Evolutionary conservation across 1,140 invertebrate genomes (phyloP).

Genomic region (Drosophila busckii): DNA sequence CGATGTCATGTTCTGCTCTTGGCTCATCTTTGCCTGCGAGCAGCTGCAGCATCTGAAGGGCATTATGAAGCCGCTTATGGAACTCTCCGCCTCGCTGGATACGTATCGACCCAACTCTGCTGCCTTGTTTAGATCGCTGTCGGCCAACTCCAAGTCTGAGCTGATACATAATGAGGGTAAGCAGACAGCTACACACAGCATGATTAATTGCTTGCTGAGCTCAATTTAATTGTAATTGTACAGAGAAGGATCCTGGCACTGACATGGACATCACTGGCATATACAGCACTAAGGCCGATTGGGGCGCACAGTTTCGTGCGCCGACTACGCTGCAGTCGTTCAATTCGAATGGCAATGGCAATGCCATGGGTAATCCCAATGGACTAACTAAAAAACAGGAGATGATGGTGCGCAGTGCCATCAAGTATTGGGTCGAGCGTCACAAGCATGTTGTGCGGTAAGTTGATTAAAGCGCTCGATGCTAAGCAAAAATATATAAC

Average conservation of each 20-base stretch:
- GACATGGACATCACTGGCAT: slow-evolving; percentile 85
- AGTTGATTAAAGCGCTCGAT: slow-evolving; percentile 41
- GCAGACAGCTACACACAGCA: not conserved
- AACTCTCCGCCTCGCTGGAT: slow-evolving; percentile 88
- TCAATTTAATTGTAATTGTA: slow-evolving; percentile 31
- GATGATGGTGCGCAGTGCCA: slow-evolving; percentile 88
- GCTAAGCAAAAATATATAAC: slow-evolving; percentile 31
- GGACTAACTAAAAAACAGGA: slow-evolving; percentile 90
- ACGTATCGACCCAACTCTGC: slow-evolving; percentile 88
- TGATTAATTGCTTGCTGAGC: slow-evolving; percentile 6
- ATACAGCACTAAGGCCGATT: slow-evolving; percentile 87
- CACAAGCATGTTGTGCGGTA: slow-evolving; percentile 92
- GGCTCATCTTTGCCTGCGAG: slow-evolving; percentile 90
- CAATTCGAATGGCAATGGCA: slow-evolving; percentile 46
- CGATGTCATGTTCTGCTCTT: slow-evolving; percentile 89
- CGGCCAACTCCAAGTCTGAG: slow-evolving; percentile 81
- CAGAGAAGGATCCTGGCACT: slow-evolving; percentile 79
- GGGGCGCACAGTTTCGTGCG: slow-evolving; percentile 85
- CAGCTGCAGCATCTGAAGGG: slow-evolving; percentile 90
- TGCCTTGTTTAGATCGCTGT: slow-evolving; percentile 85
- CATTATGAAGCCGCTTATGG: slow-evolving; percentile 91
- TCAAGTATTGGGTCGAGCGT: slow-evolving; percentile 92
- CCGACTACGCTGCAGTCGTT: slow-evolving; percentile 84
- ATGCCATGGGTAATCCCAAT: slow-evolving; percentile 83
- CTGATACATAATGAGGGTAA: slow-evolving; percentile 80